These are phyloP conservation scores for Alaudala cheleensis DNA, from an alignment of 2,113 vertebrate genomes.

Conservation along the genomic window DNA sequence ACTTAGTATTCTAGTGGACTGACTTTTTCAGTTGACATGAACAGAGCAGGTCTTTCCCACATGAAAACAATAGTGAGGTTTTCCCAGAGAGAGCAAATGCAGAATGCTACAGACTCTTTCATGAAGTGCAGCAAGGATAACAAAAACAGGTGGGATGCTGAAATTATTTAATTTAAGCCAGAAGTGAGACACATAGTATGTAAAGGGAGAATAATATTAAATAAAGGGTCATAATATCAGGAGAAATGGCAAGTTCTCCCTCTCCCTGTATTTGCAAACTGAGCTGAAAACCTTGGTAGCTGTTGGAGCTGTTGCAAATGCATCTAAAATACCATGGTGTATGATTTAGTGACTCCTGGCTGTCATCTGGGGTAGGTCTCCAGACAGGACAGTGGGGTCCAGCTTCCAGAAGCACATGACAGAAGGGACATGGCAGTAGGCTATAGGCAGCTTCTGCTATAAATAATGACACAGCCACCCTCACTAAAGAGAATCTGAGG, in stretches of 20 bases:
- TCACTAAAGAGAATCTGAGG: background rate
- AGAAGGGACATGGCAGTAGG: background rate
- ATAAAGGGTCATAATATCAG: background rate
- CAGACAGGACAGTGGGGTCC: background rate
- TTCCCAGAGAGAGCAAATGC: background rate
- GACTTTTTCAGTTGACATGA: background rate
- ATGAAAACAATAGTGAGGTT: accelerated
- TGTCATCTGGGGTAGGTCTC: background rate
- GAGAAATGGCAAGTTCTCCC: background rate
- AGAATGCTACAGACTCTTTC: background rate
- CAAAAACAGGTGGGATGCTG: background rate
- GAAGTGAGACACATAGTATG: background rate
- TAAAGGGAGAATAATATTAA: background rate
- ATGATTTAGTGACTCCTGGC: background rate
- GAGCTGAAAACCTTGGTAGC: background rate
- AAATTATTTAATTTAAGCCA: background rate
- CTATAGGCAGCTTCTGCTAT: background rate
- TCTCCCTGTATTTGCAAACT: background rate
- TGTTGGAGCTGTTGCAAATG: background rate
- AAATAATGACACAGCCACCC: background rate
- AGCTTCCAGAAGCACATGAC: accelerated
- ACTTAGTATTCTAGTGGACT: background rate
- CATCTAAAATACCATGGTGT: background rate
- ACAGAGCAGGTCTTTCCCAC: background rate
- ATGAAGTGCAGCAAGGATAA: background rate